These are phyloP conservation scores for Busseola fusca DNA, from an alignment of 2,888 invertebrate species.

Conservation along the genomic window DNA sequence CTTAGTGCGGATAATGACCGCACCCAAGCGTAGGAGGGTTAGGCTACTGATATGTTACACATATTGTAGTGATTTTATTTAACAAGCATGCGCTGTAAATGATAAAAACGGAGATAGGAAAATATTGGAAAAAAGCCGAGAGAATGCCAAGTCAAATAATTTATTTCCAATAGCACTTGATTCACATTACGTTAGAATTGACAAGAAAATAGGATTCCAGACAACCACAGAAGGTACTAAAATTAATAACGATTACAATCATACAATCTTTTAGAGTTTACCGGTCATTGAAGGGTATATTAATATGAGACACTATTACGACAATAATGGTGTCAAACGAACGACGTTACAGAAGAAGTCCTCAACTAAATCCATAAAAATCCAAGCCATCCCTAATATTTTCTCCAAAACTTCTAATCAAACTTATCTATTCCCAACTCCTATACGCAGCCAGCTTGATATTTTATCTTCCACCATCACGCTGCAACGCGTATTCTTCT, in stretches of 20 bases:
- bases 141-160: background rate
- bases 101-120: background rate
- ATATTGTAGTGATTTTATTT: constrained; percentile 34
- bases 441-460: background rate
- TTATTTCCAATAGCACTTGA: background rate
- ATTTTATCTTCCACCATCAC: constrained; percentile 40
- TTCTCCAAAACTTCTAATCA: background rate
- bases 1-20: constrained; percentile 63
- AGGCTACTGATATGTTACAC: constrained; percentile 29
- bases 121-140: no score
- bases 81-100: constrained; percentile 11
- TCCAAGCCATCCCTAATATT: background rate
- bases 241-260: background rate
- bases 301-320: background rate
- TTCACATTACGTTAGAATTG: background rate
- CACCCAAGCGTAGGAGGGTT: constrained; percentile 35
- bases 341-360: background rate
- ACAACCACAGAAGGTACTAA: background rate
- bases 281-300: background rate
- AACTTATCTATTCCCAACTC: background rate
- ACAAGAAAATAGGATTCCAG: background rate
- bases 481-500: constrained; percentile 44
- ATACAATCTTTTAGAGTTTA: background rate
- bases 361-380: constrained; percentile 12
- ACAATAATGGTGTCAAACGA: background rate